A percentile compares a stretch with the other conserved stretches of the same genome.
Evolutionary conservation across 2,797 vertebrate genomes (phyloP).

Genomic region (Falco berigora): DNA sequence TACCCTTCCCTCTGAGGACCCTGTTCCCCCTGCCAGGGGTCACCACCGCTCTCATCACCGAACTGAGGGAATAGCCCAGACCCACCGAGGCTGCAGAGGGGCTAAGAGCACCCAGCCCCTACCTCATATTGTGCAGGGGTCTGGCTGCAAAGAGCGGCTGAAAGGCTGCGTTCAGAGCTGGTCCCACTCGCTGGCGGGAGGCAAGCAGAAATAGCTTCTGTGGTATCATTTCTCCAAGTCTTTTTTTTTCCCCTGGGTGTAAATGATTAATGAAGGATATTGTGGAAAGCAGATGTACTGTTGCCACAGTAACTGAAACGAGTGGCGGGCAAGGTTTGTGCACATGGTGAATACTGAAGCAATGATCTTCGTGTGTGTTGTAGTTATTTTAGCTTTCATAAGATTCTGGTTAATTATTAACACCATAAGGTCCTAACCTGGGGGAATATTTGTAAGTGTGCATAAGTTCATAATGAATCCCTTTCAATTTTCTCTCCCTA

Average conservation of each 20-base stretch:
- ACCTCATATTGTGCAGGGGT: too few species aligned
- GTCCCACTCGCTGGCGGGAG: not conserved
- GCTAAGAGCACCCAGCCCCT: not conserved
- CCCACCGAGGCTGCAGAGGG: not conserved
- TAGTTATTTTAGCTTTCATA: slow-evolving; percentile 18
- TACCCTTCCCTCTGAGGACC: not conserved
- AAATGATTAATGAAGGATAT: slow-evolving; percentile 59
- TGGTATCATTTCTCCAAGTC: not conserved
- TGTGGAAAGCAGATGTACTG: slow-evolving; percentile 48
- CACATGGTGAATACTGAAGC: not conserved
- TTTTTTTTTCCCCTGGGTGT: not conserved
- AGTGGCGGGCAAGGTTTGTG: slow-evolving; percentile 12
- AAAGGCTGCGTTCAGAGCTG: not conserved
- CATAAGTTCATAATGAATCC: not conserved
- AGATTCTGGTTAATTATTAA: slow-evolving; percentile 58
- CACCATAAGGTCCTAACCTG: not conserved
- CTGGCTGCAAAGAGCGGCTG: not conserved
- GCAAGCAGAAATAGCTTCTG: not conserved
- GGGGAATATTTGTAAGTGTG: not conserved
- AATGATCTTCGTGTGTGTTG: not conserved
- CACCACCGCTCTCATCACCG: too few species aligned
- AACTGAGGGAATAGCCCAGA: not conserved
- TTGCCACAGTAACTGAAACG: slow-evolving; percentile 47
- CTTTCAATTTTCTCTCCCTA: not conserved
- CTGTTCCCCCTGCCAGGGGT: not conserved